These are phyloP conservation scores for Pachypanchax playfairii DNA, from an alignment of 2,113 vertebrate species.

Conservation along the genomic window DNA sequence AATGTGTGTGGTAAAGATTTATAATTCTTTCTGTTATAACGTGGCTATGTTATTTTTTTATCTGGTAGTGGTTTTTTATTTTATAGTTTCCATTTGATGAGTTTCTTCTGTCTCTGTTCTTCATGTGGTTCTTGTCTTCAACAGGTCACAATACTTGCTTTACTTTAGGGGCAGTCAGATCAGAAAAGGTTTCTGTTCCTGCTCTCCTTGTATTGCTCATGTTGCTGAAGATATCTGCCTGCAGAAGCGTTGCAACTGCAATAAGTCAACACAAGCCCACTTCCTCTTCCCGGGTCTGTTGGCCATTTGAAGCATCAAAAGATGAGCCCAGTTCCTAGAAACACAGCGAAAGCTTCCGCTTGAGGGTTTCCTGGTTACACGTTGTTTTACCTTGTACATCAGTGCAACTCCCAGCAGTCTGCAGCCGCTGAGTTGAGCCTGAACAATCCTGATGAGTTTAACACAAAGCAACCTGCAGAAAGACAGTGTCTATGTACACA, in stretches of 20 bases:
- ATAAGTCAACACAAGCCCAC: conserved; percentile 43
- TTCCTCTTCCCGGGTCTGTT: conserved; percentile 58
- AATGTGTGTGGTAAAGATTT: too few species aligned
- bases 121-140: not conserved
- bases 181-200: conserved; percentile 7
- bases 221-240: conserved; percentile 32
- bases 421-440: not conserved
- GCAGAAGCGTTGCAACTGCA: conserved; percentile 43
- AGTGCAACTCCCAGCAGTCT: not conserved
- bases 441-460: not conserved
- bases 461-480: too few species aligned
- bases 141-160: not conserved
- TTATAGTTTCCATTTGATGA: too few species aligned
- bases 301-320: not conserved
- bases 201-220: not conserved
- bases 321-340: conserved; percentile 58
- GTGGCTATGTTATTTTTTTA: not conserved
- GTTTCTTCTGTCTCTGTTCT: not conserved
- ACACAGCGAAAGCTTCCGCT: conserved; percentile 14
- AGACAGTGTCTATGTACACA: too few species aligned
- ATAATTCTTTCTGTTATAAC: too few species aligned
- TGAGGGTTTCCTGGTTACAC: conserved; percentile 41
- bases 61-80: not conserved
- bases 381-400: not conserved
- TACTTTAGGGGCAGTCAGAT: conserved; percentile 27